Percentiles rank a stretch among this genome's conserved stretches.
These are phyloP conservation scores for Alces alces DNA, from an alignment of 2,113 vertebrate species.

Conservation along the genomic window DNA sequence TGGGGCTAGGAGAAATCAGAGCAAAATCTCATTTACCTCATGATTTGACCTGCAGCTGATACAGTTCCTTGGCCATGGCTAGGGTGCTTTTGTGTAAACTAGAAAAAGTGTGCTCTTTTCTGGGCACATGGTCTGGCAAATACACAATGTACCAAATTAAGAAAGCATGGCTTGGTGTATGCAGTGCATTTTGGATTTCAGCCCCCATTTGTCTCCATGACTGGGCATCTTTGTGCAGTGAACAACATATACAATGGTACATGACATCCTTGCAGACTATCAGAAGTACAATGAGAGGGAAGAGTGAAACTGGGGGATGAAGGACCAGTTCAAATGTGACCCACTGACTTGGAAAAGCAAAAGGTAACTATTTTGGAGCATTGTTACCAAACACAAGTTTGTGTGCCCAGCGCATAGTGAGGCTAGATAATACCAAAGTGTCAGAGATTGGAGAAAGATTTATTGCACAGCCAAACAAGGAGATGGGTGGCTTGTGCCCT, in stretches of 20 bases:
- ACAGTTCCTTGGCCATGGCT: neutral
- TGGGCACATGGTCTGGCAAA: neutral
- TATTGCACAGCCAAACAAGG: neutral
- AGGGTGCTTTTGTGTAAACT: neutral
- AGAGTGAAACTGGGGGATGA: neutral
- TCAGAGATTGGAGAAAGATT: neutral
- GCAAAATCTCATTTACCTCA: neutral
- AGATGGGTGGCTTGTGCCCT: neutral
- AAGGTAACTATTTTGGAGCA: constrained; percentile 23
- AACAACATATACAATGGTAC: neutral
- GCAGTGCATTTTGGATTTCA: neutral
- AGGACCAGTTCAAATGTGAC: neutral
- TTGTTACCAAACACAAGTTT: neutral
- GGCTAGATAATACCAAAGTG: neutral
- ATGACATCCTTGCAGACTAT: neutral
- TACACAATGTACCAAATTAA: neutral
- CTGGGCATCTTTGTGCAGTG: constrained; percentile 5
- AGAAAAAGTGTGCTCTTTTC: neutral
- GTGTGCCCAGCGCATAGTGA: neutral
- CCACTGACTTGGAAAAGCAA: neutral
- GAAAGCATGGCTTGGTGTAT: neutral
- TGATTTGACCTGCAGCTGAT: neutral
- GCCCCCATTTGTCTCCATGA: neutral
- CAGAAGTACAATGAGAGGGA: neutral
- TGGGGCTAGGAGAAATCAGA: neutral